These are phyloP conservation scores for Syrrhaptes paradoxus DNA, from an alignment of 2,113 vertebrate genomes.

Conservation along the genomic window DNA sequence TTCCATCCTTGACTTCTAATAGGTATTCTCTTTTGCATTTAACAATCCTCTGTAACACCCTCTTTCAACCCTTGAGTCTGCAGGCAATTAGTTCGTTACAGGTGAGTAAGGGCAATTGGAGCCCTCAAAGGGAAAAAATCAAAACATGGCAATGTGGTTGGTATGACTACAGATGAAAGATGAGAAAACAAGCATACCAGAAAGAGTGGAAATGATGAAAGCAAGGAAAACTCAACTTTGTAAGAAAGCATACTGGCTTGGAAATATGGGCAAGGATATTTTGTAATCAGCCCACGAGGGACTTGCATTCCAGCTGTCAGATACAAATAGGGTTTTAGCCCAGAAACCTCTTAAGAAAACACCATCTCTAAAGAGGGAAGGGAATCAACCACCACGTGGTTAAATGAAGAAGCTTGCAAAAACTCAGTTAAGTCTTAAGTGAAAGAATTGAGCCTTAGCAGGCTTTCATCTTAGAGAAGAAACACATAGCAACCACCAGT, in stretches of 20 bases:
- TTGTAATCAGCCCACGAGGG: not conserved
- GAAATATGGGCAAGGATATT: not conserved
- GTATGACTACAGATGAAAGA: not conserved
- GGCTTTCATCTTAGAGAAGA: not conserved
- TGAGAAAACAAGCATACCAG: not conserved
- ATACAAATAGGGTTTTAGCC: not conserved
- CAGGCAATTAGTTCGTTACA: not conserved
- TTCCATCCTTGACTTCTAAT: not conserved
- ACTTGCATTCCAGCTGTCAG: not conserved
- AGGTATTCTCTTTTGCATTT: not conserved
- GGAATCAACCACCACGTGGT: not conserved
- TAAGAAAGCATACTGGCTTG: not conserved
- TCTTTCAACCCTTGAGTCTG: not conserved
- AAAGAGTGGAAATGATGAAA: not conserved
- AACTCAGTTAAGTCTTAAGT: not conserved
- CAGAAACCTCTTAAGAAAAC: not conserved
- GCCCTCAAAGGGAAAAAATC: not conserved
- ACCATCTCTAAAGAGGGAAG: not conserved
- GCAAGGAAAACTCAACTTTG: not conserved
- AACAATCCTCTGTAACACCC: not conserved
- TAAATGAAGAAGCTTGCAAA: not conserved
- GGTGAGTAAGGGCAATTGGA: not conserved
- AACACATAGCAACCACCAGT: slow-evolving; percentile 10
- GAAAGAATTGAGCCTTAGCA: not conserved
- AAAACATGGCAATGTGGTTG: not conserved